phyloP scores from a whole-genome alignment of 2,113 vertebrate genomes.

The Ptyas mucosa region DNA sequence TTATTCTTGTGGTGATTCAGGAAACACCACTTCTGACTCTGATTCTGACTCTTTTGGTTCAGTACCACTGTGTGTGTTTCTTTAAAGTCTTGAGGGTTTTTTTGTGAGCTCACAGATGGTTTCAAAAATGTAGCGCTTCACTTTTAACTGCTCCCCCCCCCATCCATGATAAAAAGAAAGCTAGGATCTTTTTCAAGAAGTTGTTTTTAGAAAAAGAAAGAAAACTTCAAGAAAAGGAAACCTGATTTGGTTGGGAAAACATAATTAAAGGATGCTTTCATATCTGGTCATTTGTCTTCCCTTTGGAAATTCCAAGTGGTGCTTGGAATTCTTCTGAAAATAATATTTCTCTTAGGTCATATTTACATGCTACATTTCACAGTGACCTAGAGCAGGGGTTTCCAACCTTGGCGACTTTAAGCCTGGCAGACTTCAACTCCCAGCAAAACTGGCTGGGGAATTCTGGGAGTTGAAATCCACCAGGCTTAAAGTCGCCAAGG shows the following conservation, averaged over 20 bases:
- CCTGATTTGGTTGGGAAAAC: slow-evolving; percentile 40
- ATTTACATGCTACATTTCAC: not conserved
- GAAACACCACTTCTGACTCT: slow-evolving; percentile 18
- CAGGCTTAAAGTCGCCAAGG: no score
- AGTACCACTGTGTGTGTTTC: slow-evolving; percentile 43
- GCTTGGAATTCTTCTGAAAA: slow-evolving; percentile 26
- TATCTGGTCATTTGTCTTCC: slow-evolving; percentile 18
- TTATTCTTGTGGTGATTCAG: slow-evolving; percentile 57
- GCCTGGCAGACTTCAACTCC: no score
- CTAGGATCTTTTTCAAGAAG: slow-evolving; percentile 46
- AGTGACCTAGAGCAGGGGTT: not conserved
- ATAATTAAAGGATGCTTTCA: slow-evolving; percentile 62
- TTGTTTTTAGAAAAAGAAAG: not conserved
- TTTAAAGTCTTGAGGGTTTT: slow-evolving; percentile 55
- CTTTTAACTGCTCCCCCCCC: slow-evolving; percentile 58
- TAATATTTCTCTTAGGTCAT: not conserved
- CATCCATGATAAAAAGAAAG: slow-evolving; percentile 64
- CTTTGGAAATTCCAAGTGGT: slow-evolving; percentile 35
- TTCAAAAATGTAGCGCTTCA: slow-evolving; percentile 50
- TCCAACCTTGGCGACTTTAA: no score
- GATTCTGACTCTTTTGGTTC: slow-evolving; percentile 43
- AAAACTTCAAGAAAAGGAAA: not conserved
- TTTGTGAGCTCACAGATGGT: slow-evolving; percentile 53
- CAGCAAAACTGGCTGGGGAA: no score
- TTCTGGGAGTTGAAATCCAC: no score